These are phyloP conservation scores for Cebus imitator DNA, from an alignment of 2,113 vertebrate species.

Conservation along the genomic window DNA sequence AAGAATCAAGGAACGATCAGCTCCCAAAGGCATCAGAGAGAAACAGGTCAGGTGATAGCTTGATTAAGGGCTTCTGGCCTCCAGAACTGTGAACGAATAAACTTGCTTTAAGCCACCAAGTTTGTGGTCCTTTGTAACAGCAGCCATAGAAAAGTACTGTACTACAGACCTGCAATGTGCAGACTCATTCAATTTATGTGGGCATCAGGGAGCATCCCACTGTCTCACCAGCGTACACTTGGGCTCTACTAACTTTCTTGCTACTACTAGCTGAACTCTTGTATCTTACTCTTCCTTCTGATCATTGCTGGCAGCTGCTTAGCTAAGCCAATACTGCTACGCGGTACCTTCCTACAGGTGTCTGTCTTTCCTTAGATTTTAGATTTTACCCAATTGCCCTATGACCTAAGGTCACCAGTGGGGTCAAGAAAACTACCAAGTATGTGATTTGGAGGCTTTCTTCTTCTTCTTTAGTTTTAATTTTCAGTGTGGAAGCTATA, in stretches of 20 bases:
- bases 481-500: background rate
- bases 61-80: background rate
- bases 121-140: background rate
- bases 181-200: background rate
- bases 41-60: background rate
- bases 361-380: background rate
- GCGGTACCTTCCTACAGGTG: background rate
- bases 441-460: background rate
- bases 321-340: background rate
- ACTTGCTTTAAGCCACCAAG: background rate
- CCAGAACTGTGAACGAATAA: background rate
- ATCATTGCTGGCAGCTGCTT: background rate
- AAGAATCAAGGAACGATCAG: background rate
- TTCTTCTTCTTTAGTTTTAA: fast-evolving
- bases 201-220: too few species aligned
- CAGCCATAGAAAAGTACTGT: background rate
- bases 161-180: background rate
- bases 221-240: background rate
- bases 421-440: background rate
- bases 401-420: background rate
- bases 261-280: background rate
- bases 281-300: background rate
- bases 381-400: background rate
- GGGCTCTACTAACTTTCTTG: background rate
- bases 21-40: background rate